Percentiles rank a stretch among this genome's conserved stretches.
phyloP scores from a whole-genome alignment of 2,113 vertebrate species.

The Scytalopus superciliaris region DNA sequence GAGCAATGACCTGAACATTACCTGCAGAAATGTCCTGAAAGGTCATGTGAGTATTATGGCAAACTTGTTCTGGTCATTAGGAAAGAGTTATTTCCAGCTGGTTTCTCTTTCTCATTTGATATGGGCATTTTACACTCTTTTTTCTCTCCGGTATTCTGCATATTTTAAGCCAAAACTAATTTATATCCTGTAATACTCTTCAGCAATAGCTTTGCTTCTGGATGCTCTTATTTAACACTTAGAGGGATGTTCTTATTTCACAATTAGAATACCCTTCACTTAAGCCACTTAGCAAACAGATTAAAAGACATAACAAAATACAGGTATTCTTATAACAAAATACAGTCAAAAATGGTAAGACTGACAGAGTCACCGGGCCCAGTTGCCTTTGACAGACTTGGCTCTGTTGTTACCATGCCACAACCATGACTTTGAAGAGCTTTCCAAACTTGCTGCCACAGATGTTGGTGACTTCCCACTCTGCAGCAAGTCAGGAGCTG shows the following conservation, averaged over 20 bases:
- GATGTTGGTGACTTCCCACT: not conserved
- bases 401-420: not conserved
- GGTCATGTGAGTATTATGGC: not conserved
- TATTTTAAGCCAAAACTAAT: conserved; percentile 47
- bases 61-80: conserved; percentile 2
- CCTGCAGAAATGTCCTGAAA: conserved; percentile 45
- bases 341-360: not conserved
- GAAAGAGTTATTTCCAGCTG: not conserved
- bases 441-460: not conserved
- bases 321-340: not conserved
- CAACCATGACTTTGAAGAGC: not conserved
- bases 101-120: conserved; percentile 36
- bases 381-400: not conserved
- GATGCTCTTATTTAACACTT: not conserved
- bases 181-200: not conserved
- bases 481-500: not conserved
- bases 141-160: not conserved
- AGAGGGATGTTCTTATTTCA: not conserved
- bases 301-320: not conserved
- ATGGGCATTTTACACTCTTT: not conserved
- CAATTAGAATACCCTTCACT: not conserved
- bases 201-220: not conserved
- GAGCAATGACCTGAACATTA: conserved; percentile 3
- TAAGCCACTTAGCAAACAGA: not conserved
- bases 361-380: not conserved